Percentiles rank a stretch among this genome's conserved stretches.
These are phyloP conservation scores for Natator depressus DNA, from an alignment of 2,113 vertebrate species.

Conservation along the genomic window DNA sequence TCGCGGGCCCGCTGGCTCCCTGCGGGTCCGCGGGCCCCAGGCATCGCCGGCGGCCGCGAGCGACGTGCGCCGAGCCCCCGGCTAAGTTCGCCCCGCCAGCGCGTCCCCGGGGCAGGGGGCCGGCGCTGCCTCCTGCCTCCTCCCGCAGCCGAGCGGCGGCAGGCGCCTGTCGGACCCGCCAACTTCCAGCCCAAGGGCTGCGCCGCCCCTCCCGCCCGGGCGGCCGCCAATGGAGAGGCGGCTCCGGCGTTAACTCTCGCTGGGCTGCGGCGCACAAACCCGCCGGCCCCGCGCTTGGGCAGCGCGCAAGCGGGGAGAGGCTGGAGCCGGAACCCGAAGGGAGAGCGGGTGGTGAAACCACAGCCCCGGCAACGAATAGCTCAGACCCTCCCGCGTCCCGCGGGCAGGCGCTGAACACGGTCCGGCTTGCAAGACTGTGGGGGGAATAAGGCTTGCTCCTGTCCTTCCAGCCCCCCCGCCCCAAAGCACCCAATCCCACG, in stretches of 20 bases:
- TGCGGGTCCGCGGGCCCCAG: conserved; percentile 59
- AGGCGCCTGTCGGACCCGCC: conserved; percentile 14
- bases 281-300: not conserved
- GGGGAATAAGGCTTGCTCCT: not conserved
- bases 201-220: not conserved
- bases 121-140: conserved; percentile 34
- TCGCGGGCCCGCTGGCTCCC: conserved; percentile 30
- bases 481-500: too few species aligned
- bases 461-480: too few species aligned
- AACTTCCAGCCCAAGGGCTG: not conserved
- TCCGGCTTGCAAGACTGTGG: not conserved
- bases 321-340: not conserved
- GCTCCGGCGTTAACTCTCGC: conserved; percentile 57
- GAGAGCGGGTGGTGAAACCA: not conserved
- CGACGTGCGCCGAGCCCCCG: not conserved
- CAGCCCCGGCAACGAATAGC: too few species aligned
- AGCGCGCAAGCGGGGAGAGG: not conserved
- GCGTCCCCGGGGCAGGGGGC: not conserved
- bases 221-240: conserved; percentile 55
- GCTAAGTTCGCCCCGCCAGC: not conserved
- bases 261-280: conserved; percentile 38
- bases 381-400: not conserved
- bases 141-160: not conserved
- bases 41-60: conserved; percentile 30
- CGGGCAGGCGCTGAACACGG: not conserved